Conservation (phyloP, 2,797 vertebrate genomes). For the Urophycis tenuis region DNA sequence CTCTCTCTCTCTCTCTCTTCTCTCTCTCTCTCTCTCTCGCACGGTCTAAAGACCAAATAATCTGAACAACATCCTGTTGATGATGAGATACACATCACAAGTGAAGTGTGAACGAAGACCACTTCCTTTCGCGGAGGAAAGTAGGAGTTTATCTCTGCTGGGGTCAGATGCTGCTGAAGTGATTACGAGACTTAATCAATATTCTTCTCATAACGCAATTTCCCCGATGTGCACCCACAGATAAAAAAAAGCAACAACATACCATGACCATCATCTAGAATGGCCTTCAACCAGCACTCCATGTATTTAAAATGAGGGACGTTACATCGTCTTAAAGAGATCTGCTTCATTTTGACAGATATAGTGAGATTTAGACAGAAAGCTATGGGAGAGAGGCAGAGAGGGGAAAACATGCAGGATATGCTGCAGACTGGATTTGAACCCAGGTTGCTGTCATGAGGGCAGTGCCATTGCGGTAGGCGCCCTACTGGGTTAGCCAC, state of each 20-base stretch:
- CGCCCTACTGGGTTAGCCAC: no score
- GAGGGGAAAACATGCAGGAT: no score
- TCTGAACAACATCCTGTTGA: not conserved
- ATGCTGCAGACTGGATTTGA: no score
- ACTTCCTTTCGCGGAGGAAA: not conserved
- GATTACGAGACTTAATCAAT: not conserved
- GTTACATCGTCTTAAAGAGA: not conserved
- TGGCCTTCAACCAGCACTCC: not conserved
- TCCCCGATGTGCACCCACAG: not conserved
- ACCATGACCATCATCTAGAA: not conserved
- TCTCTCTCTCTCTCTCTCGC: not conserved
- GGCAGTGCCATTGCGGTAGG: no score
- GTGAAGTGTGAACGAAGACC: not conserved
- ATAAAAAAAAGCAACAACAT: not conserved
- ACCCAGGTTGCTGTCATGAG: no score
- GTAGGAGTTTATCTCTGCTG: not conserved
- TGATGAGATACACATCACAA: not conserved
- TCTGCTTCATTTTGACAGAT: no score
- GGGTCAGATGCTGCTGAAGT: not conserved
- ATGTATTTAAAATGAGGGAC: not conserved
- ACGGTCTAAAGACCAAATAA: not conserved
- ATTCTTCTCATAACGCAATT: not conserved
- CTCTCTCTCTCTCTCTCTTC: not conserved
- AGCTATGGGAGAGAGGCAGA: no score
- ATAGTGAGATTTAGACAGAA: no score